Base-by-base conservation (phyloP, 2,888 invertebrate species). In the Melikaiella ostensackeni region DNA sequence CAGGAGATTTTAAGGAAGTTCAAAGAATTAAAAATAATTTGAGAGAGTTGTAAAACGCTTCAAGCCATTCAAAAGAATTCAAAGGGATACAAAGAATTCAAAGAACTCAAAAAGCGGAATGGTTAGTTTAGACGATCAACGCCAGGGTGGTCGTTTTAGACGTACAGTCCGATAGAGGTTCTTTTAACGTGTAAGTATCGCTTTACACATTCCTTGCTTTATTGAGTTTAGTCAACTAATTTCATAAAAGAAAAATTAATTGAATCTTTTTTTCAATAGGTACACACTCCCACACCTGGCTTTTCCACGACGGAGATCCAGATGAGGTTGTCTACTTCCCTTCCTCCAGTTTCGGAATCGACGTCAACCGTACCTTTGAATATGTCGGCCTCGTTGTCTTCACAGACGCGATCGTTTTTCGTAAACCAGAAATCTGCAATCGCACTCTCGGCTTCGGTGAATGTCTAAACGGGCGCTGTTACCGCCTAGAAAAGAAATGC, bases 301-400 rank as follows among this genome's bases (percentile, higher is more conserved):
- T 96, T 84, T 97, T 96, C 24, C 96, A 97, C 90, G 95, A 94
- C 81, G 97, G 98, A 5, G 95, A 96, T 90, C 96, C 97, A 0
- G 97, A 97, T 89, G 95, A 96, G 74, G 92, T 97, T 77, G 95
- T 97, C 0, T 96, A 97, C 91, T 97, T 96, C 91, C 97, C 98
- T 0, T 96, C 98, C 0, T 96, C 97, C 0, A 96, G 97, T 0
- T 98, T 95, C 90, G 98, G 98, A 33, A 95, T 98, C 81, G 99
- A 99, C 92, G 97, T 97, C 1, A 98, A 98, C 91, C 93, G 97
- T 79, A 99, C 98, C 0, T 98, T 99, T 87, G 96, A 96, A 93
- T 98, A 94, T 91, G 95, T 96, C 1, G 98, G 98, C 0, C 92
- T 99, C 75, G 93, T 98, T 2, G 97, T 98, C 3, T 97, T 99